Evolutionary conservation across 2,113 vertebrate species (phyloP).

Genomic region (Corapipo altera): DNA sequence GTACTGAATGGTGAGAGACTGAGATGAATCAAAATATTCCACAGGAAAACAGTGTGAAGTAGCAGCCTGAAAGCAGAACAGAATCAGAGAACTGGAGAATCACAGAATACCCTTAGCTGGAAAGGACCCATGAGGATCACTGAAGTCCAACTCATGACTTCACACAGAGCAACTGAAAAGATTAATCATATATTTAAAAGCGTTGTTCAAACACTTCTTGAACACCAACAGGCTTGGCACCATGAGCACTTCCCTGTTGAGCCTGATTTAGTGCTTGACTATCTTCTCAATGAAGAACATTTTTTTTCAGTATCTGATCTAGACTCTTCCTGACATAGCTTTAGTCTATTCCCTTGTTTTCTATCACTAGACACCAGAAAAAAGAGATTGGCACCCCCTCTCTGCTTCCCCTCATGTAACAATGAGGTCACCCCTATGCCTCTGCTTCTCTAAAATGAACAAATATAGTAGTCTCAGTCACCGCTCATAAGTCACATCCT

Average conservation of each 20-base stretch:
- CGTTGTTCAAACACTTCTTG: background rate
- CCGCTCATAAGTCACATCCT: background rate
- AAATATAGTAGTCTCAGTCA: background rate
- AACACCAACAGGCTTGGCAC: background rate
- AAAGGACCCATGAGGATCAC: background rate
- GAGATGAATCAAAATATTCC: background rate
- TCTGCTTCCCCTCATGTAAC: background rate
- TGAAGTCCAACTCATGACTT: background rate
- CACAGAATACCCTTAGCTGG: background rate
- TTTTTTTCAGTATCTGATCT: background rate
- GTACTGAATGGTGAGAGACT: background rate
- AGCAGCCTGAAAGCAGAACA: background rate
- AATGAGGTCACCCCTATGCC: fast-evolving
- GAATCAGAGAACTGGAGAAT: background rate
- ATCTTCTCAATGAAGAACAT: background rate
- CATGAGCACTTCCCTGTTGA: background rate
- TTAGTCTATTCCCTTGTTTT: background rate
- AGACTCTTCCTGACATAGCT: background rate
- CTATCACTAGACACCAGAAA: background rate
- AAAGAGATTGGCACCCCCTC: background rate
- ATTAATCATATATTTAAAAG: background rate
- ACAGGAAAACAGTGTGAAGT: background rate
- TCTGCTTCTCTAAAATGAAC: background rate
- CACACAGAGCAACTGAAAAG: background rate
- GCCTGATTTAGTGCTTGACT: background rate